A percentile compares a stretch with the other conserved stretches of the same genome.
Conservation (phyloP, 2,797 vertebrate genomes). For the Sebastes variabilis region DNA sequence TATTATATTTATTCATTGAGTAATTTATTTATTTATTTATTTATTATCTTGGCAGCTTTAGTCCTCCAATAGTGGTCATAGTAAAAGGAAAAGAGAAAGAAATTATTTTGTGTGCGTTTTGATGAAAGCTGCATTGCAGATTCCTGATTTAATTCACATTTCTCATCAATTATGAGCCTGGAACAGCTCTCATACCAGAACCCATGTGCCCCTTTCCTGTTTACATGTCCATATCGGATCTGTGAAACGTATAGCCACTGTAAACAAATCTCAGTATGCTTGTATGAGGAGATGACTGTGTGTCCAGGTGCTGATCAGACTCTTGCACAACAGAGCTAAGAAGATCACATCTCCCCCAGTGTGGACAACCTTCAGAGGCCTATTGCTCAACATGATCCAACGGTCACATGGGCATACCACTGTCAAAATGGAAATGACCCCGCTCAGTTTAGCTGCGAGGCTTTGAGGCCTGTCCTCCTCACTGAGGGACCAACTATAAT, state of each 20-base stretch:
- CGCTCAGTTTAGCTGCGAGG: slow-evolving; percentile 65
- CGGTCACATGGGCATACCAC: slow-evolving; percentile 77
- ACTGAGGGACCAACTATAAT: slow-evolving; percentile 54
- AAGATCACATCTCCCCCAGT: not conserved
- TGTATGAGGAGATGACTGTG: not conserved
- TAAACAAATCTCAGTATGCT: not conserved
- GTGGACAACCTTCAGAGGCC: slow-evolving; percentile 32
- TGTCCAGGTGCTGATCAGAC: slow-evolving; percentile 12
- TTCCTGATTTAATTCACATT: not conserved
- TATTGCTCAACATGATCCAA: slow-evolving; percentile 65
- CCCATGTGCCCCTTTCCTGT: not conserved
- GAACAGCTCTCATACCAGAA: not conserved
- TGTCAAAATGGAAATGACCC: slow-evolving; percentile 74
- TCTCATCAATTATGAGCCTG: not conserved
- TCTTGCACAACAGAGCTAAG: slow-evolving; percentile 36
- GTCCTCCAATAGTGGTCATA: not conserved
- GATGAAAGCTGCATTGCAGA: not conserved
- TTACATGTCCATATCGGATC: not conserved
- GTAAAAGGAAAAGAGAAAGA: not conserved
- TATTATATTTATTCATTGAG: not conserved
- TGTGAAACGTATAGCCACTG: not conserved
- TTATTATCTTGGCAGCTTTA: not conserved
- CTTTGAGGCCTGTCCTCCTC: slow-evolving; percentile 36
- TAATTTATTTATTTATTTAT: not conserved
- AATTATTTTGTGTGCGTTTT: not conserved